These are phyloP conservation scores for Cydia amplana DNA, from an alignment of 1,140 invertebrate genomes.

Conservation along the genomic window DNA sequence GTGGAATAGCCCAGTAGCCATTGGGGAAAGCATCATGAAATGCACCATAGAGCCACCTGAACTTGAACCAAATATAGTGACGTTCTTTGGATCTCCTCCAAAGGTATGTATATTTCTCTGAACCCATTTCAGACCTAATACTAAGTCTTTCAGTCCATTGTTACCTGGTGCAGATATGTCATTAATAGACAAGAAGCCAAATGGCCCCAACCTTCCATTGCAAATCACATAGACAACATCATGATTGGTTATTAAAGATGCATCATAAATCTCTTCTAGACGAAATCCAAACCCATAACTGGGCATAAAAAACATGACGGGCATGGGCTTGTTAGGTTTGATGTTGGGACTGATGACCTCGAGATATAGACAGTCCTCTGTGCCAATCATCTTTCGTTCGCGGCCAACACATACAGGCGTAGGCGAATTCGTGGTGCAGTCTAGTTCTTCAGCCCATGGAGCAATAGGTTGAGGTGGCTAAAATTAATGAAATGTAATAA, in stretches of 20 bases:
- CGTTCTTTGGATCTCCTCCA: slow-evolving; percentile 81
- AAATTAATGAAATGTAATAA: slow-evolving; percentile 37
- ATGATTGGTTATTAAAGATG: slow-evolving; percentile 54
- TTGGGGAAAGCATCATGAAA: slow-evolving; percentile 77
- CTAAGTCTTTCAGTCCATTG: slow-evolving; percentile 83
- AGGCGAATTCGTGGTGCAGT: slow-evolving; percentile 58
- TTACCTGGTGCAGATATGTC: slow-evolving; percentile 79
- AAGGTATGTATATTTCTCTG: slow-evolving; percentile 81
- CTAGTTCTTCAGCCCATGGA: slow-evolving; percentile 55
- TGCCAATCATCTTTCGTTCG: slow-evolving; percentile 46
- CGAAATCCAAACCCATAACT: slow-evolving; percentile 49
- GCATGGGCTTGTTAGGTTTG: slow-evolving; percentile 54
- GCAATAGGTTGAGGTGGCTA: slow-evolving; percentile 56
- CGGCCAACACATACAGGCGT: slow-evolving; percentile 40
- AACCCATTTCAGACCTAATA: slow-evolving; percentile 82
- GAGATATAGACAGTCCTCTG: slow-evolving; percentile 69
- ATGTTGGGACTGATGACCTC: slow-evolving; percentile 58
- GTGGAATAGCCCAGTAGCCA: slow-evolving; percentile 80
- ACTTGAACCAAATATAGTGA: slow-evolving; percentile 82
- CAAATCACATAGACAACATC: slow-evolving; percentile 65
- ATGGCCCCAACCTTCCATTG: slow-evolving; percentile 62
- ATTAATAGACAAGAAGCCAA: slow-evolving; percentile 69
- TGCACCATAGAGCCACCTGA: slow-evolving; percentile 80
- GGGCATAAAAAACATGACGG: slow-evolving; percentile 73
- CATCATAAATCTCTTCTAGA: slow-evolving; percentile 53